Base-by-base conservation (phyloP, 2,888 invertebrate species). In the Drosophila diplacantha region DNA sequence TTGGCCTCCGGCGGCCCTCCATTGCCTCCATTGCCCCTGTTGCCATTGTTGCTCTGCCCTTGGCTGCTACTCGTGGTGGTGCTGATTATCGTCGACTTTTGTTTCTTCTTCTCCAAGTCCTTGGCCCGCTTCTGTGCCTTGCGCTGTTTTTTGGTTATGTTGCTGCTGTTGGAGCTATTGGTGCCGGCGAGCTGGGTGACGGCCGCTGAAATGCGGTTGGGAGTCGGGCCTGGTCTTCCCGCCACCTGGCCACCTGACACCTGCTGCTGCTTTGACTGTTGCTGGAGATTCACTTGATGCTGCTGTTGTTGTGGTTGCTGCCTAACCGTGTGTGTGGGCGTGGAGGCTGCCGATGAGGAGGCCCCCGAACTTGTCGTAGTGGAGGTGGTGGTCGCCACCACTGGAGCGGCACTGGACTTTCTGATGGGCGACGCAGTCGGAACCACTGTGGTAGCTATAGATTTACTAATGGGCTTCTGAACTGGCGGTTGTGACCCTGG, bases 51-150 rank as follows among this genome's bases (percentile, higher is more conserved):
- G 38, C 29, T 60, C 11, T 64, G 41, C 4, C 35, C 32, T 9
- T 41, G 41, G 18, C 34, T 18, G 16, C 31, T 34, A 29, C 62
- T 60, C 49, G 55, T 58, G 38, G 55, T 46, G 32, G 49, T 63
- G 53, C 37, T 61, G 47, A 66, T 57, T 69, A 35, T 56, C 4
- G 50, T 20, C n/a, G 61, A 35, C 26, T 70, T 76, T 22, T 71
- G 58, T n/a, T 81, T 87, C 52, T 84, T 86, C 55, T 84, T 84
- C 24, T 80, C 82, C 34, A 73, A 76, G 24, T 86, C 86, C 57
- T 84, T 86, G 35, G 60, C 51, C 26, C 85, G 80, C 54, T 85
- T 87, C 12, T 62, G 65, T 14, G 60, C 73, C 53, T 84, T 86
- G 31, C 79, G 75, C 41, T 69, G 79, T 53, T 84, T 85, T 16